Base-by-base conservation (phyloP, 2,113 vertebrate genomes). In the Acrocephalus kingi region DNA sequence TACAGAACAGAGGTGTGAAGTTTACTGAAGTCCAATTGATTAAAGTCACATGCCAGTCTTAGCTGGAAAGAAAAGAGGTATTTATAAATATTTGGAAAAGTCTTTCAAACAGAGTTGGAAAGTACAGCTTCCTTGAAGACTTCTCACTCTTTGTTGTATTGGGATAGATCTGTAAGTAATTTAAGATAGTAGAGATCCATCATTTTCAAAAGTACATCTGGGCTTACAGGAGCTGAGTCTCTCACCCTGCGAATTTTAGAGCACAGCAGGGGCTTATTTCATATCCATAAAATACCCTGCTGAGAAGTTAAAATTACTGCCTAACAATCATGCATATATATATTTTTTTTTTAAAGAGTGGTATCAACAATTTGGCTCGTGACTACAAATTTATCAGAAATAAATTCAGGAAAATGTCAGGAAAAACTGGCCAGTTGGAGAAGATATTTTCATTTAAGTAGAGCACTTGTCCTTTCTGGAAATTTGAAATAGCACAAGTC, bases 41-140 rank as follows among this genome's bases (percentile, higher is more conserved):
- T 88, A 89, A 89, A 88, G 64, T 84, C 92, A 88, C 31, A 74
- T 84, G 72, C 72, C 52, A 92, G 18, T 74, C 88, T 88, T 77
- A 72, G 80, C 68, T 86, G 56, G 86, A 94, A 93, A 93, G 72
- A 52, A 93, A 90, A 85, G 33, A 67, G 45, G 24, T 64, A 84
- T 87, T 91, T 96, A 87, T 79, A 96, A 93, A 92, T 94, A 93
- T 77, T 86, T 84, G 73, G 90, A 81, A 90, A 93, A 39, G 76
- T 64, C 76, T 92, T 93, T 93, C 85, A 95, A 90, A 55, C 24
- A 49, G 43, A 83, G 68, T 48, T 92, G 90, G 64, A 74, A 64
- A 89, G 59, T 63, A 64, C 23, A 87, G 62, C 46, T 93, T 75
- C 89, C 82, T 95, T 94, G 90, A 88, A 96, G 79, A 74, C 84